Base-by-base conservation (phyloP, 2,113 vertebrate species). In the Elachura formosa region DNA sequence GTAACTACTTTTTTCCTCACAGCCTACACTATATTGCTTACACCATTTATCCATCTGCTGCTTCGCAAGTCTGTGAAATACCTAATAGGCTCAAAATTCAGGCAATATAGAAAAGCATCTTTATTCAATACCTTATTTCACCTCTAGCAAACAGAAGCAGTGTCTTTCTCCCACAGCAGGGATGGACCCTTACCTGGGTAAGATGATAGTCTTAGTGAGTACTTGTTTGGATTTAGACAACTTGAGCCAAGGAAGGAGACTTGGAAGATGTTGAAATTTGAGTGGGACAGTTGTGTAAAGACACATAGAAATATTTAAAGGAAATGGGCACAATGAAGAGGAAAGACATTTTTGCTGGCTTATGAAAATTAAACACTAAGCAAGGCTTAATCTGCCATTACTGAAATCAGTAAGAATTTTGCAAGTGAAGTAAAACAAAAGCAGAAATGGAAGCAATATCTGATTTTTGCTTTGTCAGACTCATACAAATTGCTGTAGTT, bases 371-470 rank as follows among this genome's bases (percentile, higher is more conserved):
- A 87, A 93, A 74, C 79, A 63, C n/a, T 66, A 73, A 12, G 5
- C 81, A 89, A 52, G 19, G 38, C 59, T 91, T 91, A 77, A 91
- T 80, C 64, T 95, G 72, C 61, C 45, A 80, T 68, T 51, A 84
- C 72, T 77, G 84, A 96, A 94, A 94, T 93, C 87, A 89, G 34
- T 71, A 82, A 77, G 28, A 84, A 86, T 86, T 96, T 90, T 96
- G 90, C 87, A 63, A 93, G 52, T 31, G 56, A 93, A 95, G 90
- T 89, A 95, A 94, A 96, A 93, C 38, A 91, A 87, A 92, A 95
- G 76, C 64, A 93, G 72, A 91, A 96, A 93, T 64, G 26, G 48
- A 94, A 97, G 63, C 49, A 94, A 49, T 91, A 96, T 90, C 84
- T 96, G 93, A 91, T 38, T 76, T 83, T 88, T 86, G 55, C 68